Evolutionary conservation across 2,113 vertebrate genomes (phyloP).

Genomic region (Suricata suricatta): DNA sequence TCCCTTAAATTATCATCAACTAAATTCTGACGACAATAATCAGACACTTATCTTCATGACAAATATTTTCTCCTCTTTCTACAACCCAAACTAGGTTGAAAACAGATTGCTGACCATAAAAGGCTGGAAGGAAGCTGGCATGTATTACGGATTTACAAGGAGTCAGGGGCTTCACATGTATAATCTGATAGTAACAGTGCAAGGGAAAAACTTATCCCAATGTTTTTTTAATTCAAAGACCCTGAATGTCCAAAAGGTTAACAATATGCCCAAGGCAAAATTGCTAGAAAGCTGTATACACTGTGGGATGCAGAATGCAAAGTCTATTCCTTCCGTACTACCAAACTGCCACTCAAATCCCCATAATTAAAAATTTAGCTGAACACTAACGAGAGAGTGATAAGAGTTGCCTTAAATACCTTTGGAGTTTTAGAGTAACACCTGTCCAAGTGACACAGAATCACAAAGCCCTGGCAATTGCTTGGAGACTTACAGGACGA

Average conservation of each 20-base stretch:
- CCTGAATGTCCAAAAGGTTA: background rate
- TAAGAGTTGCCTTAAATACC: background rate
- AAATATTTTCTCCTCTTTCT: background rate
- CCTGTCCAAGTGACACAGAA: background rate
- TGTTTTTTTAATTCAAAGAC: constrained; percentile 14
- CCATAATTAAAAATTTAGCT: background rate
- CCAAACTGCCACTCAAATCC: background rate
- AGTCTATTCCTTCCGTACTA: background rate
- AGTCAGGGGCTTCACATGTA: background rate
- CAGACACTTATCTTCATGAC: background rate
- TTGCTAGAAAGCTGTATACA: background rate
- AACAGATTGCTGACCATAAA: background rate
- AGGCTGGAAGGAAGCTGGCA: background rate
- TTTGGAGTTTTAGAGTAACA: background rate
- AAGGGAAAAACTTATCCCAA: background rate
- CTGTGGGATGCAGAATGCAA: background rate
- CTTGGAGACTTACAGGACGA: background rate
- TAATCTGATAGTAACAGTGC: background rate
- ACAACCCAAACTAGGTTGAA: background rate
- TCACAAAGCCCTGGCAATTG: background rate
- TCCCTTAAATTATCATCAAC: constrained; percentile 20
- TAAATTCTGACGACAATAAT: constrained; percentile 38
- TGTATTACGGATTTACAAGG: background rate
- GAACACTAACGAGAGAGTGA: background rate
- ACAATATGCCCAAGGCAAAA: background rate